phyloP scores from a whole-genome alignment of 2,888 invertebrate genomes.

The Muscina levida region DNA sequence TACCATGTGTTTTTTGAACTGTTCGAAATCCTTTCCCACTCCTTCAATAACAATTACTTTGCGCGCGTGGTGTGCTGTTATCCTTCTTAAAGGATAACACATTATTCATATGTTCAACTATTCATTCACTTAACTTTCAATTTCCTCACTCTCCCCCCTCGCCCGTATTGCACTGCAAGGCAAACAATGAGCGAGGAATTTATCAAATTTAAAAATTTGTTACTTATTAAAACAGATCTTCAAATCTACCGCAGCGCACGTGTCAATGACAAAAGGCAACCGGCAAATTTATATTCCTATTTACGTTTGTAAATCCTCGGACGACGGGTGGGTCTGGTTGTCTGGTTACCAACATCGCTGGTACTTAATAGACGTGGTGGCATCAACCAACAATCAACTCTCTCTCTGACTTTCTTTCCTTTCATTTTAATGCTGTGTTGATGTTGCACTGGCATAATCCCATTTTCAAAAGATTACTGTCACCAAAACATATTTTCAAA shows the following conservation, averaged over 20 bases:
- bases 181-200: background rate
- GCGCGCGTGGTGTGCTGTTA: background rate
- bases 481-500: constrained; percentile 80
- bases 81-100: constrained; percentile 65
- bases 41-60: background rate
- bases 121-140: constrained; percentile 27
- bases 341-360: constrained; percentile 19
- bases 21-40: background rate
- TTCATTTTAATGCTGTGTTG: constrained; percentile 37
- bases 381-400: background rate
- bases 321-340: constrained; percentile 12
- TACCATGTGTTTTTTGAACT: constrained; percentile 20
- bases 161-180: background rate
- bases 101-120: constrained; percentile 63
- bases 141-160: background rate
- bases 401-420: background rate
- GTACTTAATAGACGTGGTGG: too few relatives aligned
- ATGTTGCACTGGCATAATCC: constrained; percentile 75
- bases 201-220: constrained; percentile 67
- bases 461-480: constrained; percentile 79
- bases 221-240: constrained; percentile 72
- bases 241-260: constrained; percentile 73
- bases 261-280: constrained; percentile 71
- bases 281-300: constrained; percentile 23
- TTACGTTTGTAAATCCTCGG: constrained; percentile 30